phyloP scores from a whole-genome alignment of 2,113 vertebrate species.

The Plotosus lineatus region DNA sequence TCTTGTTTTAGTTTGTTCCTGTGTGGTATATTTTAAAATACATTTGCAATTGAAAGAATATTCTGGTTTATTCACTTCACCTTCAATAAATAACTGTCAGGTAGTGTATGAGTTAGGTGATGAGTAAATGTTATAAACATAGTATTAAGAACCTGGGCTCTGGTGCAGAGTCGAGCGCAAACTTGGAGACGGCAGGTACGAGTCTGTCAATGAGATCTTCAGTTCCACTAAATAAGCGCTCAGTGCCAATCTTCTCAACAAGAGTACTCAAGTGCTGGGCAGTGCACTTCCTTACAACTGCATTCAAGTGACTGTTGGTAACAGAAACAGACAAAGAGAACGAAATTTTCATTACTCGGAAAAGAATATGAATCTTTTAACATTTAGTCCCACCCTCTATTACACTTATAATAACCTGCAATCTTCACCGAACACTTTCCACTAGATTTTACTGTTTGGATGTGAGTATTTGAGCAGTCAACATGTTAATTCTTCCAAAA shows the following conservation, averaged over 20 bases:
- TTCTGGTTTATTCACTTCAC: no score
- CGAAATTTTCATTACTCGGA: neutral
- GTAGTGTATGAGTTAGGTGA: no score
- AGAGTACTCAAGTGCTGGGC: constrained; percentile 83
- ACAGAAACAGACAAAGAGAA: neutral
- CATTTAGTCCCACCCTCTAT: no score
- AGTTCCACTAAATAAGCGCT: constrained; percentile 75
- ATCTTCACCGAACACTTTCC: no score
- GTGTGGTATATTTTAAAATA: no score
- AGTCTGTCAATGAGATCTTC: constrained; percentile 80
- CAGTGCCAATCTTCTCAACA: constrained; percentile 79
- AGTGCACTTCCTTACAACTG: constrained; percentile 82
- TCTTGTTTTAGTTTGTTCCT: no score
- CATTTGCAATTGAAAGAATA: no score
- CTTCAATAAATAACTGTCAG: no score
- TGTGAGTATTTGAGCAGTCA: no score
- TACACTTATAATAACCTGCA: no score
- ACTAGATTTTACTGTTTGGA: no score
- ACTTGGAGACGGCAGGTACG: constrained; percentile 78
- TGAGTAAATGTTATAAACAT: neutral
- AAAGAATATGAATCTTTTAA: neutral
- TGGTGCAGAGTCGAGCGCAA: constrained; percentile 87
- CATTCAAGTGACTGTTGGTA: constrained; percentile 83
- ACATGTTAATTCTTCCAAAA: no score
- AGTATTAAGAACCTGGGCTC: constrained; percentile 81